Percentiles rank a stretch among this genome's conserved stretches.
Evolutionary conservation across 2,888 invertebrate species (phyloP).

Genomic region (Eilema griseolum): DNA sequence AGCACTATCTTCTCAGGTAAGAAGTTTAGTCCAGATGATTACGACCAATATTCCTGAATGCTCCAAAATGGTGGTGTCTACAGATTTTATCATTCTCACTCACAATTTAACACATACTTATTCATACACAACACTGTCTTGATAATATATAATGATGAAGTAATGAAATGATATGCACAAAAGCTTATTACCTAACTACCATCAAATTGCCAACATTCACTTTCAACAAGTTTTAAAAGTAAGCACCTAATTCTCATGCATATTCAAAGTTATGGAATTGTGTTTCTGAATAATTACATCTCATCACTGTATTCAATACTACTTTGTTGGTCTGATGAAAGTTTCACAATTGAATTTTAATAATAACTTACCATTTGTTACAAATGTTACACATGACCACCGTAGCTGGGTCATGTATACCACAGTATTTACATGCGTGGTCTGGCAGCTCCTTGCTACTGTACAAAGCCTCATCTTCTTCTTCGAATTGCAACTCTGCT

Average conservation of each 20-base stretch:
- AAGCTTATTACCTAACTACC: background rate
- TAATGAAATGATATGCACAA: background rate
- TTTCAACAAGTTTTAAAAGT: background rate
- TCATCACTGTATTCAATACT: background rate
- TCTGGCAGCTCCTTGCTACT: conserved; percentile 96
- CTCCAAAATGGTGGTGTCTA: too few relatives aligned
- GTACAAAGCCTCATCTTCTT: conserved; percentile 96
- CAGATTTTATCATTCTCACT: too few relatives aligned
- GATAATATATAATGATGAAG: background rate
- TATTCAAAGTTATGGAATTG: background rate
- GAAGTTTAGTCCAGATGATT: too few relatives aligned
- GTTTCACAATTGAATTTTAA: background rate
- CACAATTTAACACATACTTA: too few relatives aligned
- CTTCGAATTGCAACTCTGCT: conserved; percentile 97
- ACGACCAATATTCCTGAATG: too few relatives aligned
- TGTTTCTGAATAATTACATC: background rate
- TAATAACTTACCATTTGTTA: conserved; percentile 93
- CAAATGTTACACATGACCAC: conserved; percentile 99
- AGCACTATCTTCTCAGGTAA: too few relatives aligned
- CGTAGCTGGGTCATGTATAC: conserved; percentile 98
- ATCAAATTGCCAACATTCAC: background rate
- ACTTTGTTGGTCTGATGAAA: background rate
- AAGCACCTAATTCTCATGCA: background rate
- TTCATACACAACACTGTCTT: too few relatives aligned
- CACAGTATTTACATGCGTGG: conserved; percentile 99